Percentiles rank a stretch among this genome's conserved stretches.
These are phyloP conservation scores for Danio jaintianensis DNA, from an alignment of 2,797 vertebrate genomes.

Conservation along the genomic window DNA sequence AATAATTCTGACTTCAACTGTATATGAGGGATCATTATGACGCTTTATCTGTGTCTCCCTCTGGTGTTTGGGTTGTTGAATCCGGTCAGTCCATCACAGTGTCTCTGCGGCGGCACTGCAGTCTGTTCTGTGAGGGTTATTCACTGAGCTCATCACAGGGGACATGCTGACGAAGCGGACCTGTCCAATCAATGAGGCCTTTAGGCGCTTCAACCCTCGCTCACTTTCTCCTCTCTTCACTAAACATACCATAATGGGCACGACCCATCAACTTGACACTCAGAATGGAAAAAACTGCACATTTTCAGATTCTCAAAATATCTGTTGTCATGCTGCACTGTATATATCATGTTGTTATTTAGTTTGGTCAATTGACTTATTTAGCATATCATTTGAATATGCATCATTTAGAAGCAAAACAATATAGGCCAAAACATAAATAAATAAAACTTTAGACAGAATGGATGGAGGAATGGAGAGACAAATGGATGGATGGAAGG, in stretches of 20 bases:
- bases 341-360: too few species aligned
- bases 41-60: neutral
- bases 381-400: too few species aligned
- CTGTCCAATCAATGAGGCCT: conserved; percentile 56
- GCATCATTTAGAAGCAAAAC: too few species aligned
- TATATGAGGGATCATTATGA: conserved; percentile 20
- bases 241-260: conserved; percentile 22
- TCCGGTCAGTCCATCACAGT: neutral
- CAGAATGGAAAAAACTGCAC: neutral
- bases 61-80: conserved; percentile 6
- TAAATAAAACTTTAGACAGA: too few species aligned
- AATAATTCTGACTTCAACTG: neutral
- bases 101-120: conserved; percentile 1
- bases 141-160: conserved; percentile 41
- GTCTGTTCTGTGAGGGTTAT: conserved; percentile 37
- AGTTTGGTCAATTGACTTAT: too few species aligned
- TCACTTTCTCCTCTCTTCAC: conserved; percentile 24
- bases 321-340: neutral
- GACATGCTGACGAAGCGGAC: conserved; percentile 55
- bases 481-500: neutral
- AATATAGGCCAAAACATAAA: too few species aligned
- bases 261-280: conserved; percentile 6
- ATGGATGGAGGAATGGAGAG: neutral
- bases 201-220: conserved; percentile 29
- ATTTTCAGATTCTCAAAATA: neutral